phyloP scores from a whole-genome alignment of 2,888 invertebrate species.

The Drosophila kanekoi region DNA sequence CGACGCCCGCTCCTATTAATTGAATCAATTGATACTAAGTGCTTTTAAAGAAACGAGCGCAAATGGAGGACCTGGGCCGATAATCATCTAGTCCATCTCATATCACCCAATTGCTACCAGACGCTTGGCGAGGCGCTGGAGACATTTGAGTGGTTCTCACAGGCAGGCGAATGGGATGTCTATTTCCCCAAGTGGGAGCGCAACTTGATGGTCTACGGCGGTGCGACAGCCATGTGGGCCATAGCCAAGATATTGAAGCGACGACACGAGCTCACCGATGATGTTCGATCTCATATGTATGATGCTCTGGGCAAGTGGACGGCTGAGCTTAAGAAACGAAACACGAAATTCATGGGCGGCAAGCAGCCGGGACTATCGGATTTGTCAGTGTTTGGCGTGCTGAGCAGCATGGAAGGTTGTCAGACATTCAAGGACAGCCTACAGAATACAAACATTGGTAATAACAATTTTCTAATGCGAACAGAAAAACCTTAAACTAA shows the following conservation, averaged over 20 bases:
- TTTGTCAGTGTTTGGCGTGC: constrained; percentile 94
- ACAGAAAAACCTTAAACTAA: neutral
- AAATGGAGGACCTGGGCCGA: constrained; percentile 99
- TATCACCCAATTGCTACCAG: constrained; percentile 99
- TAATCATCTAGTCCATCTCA: constrained; percentile 93
- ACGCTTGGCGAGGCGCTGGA: constrained; percentile 93
- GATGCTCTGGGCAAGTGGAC: constrained; percentile 94
- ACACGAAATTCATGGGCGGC: constrained; percentile 94
- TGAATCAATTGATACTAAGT: neutral
- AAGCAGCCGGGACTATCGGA: constrained; percentile 95
- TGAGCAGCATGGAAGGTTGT: constrained; percentile 97
- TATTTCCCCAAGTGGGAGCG: constrained; percentile 95
- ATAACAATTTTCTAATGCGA: constrained; percentile 7
- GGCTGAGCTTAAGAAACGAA: constrained; percentile 88
- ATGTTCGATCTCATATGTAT: constrained; percentile 95
- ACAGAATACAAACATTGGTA: constrained; percentile 89
- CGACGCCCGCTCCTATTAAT: too few species aligned
- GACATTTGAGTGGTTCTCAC: constrained; percentile 97
- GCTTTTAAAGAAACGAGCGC: constrained; percentile 91
- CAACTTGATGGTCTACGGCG: constrained; percentile 94
- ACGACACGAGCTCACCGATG: constrained; percentile 93
- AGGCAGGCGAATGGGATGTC: constrained; percentile 96
- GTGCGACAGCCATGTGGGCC: constrained; percentile 97
- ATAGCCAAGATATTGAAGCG: constrained; percentile 95
- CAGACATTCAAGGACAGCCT: constrained; percentile 93